phyloP scores from a whole-genome alignment of 1,140 invertebrate species.

The Parasteatoda tepidariorum region DNA sequence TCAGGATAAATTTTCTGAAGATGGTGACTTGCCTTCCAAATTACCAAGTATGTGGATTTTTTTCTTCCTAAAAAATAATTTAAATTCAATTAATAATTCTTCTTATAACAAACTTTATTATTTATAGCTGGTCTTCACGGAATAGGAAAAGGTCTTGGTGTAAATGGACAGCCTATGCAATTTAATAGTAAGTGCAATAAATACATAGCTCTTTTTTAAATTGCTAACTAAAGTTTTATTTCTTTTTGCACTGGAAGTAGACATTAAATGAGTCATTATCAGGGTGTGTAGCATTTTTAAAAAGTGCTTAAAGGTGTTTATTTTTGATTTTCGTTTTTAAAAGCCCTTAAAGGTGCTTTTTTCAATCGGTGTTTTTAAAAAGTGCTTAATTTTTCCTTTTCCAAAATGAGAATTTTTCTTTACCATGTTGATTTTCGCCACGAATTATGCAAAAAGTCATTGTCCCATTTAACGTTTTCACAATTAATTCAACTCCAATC shows the following conservation, averaged over 20 bases:
- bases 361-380: too few species aligned
- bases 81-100: background rate
- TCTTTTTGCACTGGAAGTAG: background rate
- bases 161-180: constrained; percentile 64
- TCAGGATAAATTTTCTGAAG: constrained; percentile 55
- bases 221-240: background rate
- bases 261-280: background rate
- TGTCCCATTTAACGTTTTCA: too few species aligned
- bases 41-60: constrained; percentile 36
- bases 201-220: background rate
- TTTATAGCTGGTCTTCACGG: constrained; percentile 63
- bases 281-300: too few species aligned
- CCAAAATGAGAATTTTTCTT: too few species aligned
- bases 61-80: background rate
- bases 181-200: constrained; percentile 57
- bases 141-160: constrained; percentile 65
- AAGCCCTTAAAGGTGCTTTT: too few species aligned
- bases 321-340: too few species aligned
- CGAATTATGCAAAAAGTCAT: too few species aligned
- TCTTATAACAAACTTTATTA: background rate
- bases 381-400: too few species aligned
- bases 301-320: too few species aligned
- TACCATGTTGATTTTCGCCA: too few species aligned
- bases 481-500: too few species aligned
- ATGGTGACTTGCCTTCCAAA: constrained; percentile 49